Conservation (phyloP, 2,888 invertebrate species). For the Dryobota labecula region DNA sequence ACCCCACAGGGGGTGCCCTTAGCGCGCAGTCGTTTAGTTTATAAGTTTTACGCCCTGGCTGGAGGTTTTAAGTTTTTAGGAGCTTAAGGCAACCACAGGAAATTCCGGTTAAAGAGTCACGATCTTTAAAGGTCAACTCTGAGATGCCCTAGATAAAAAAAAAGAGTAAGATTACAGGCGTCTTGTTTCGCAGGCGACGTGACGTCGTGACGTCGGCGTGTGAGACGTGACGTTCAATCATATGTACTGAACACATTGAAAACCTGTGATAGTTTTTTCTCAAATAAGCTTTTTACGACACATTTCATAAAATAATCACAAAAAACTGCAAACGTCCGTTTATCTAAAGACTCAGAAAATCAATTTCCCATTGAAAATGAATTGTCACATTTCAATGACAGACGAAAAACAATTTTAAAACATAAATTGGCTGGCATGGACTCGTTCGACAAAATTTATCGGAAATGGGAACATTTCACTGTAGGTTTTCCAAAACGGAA, state of each 20-base stretch:
- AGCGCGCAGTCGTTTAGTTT: no score
- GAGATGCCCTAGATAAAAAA: no score
- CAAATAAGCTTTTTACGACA: background rate
- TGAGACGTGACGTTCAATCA: background rate
- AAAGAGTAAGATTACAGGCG: no score
- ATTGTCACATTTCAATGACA: constrained; percentile 54
- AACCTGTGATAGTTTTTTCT: background rate
- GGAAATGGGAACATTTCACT: constrained; percentile 76
- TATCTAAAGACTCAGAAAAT: constrained; percentile 29
- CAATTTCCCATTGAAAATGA: constrained; percentile 58
- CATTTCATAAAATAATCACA: background rate
- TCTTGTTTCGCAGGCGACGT: no score
- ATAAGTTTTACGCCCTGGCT: no score
- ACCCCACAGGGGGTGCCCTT: no score
- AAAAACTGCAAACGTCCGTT: background rate
- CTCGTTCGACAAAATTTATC: constrained; percentile 70
- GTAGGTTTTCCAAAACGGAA: constrained; percentile 68
- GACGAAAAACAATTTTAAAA: constrained; percentile 67
- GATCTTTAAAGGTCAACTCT: no score
- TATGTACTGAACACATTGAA: background rate
- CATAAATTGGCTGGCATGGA: constrained; percentile 69
- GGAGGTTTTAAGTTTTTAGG: no score
- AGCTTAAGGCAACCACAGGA: no score
- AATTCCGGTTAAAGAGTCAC: no score
- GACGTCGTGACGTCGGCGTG: no score